phyloP scores from a whole-genome alignment of 1,140 invertebrate species.

The Formica exsecta region DNA sequence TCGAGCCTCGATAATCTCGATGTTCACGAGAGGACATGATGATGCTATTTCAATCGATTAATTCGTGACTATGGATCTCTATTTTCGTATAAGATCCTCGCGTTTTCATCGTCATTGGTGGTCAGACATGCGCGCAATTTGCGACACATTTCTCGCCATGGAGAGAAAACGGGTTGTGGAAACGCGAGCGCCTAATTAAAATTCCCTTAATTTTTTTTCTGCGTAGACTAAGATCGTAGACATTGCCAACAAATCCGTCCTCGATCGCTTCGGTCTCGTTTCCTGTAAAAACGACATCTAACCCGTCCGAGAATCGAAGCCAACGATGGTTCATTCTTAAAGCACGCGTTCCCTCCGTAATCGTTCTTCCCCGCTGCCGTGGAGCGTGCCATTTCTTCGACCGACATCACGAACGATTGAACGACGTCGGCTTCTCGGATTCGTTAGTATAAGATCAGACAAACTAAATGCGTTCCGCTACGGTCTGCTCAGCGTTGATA shows the following conservation, averaged over 20 bases:
- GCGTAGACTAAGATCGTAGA: neutral
- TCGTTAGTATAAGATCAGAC: slow-evolving; percentile 39
- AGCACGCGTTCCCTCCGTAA: neutral
- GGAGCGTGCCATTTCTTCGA: slow-evolving; percentile 9
- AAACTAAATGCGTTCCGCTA: slow-evolving; percentile 47
- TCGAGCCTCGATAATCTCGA: neutral
- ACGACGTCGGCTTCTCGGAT: slow-evolving; percentile 30
- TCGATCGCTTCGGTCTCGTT: slow-evolving; percentile 40
- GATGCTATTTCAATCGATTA: neutral
- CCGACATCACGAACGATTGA: slow-evolving; percentile 33
- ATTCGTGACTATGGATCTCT: neutral
- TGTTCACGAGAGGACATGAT: neutral
- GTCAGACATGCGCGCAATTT: neutral
- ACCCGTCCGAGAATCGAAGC: neutral
- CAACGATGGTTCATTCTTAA: slow-evolving; percentile 6
- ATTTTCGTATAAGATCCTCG: neutral
- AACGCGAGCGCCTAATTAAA: neutral
- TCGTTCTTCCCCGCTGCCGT: slow-evolving; percentile 12
- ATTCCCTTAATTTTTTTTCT: neutral
- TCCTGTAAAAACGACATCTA: slow-evolving; percentile 27
- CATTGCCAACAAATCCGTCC: neutral
- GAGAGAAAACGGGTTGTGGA: neutral
- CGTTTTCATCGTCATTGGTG: neutral
- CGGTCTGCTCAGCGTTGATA: slow-evolving; percentile 40
- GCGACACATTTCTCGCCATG: neutral